Evolutionary conservation across 1,140 invertebrate species (phyloP).

Genomic region (Papilio glaucus): DNA sequence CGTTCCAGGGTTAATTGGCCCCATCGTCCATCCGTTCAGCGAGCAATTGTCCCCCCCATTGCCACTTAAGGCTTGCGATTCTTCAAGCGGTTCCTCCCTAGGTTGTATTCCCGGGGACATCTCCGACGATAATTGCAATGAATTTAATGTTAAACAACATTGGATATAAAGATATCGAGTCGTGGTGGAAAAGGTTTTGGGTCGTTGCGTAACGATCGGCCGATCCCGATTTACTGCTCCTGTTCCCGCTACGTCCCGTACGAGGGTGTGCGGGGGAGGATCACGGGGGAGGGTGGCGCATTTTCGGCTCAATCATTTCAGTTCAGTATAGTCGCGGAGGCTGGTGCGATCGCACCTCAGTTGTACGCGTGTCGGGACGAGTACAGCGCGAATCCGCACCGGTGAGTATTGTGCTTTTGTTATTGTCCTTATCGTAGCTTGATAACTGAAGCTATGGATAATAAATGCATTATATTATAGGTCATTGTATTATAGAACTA

Average conservation of each 20-base stretch:
- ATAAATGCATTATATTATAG: neutral
- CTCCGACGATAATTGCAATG: neutral
- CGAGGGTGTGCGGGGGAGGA: neutral
- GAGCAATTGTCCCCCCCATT: too few species aligned
- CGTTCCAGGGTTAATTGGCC: too few species aligned
- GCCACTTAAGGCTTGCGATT: neutral
- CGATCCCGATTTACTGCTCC: slow-evolving; percentile 20
- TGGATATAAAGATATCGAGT: slow-evolving; percentile 12
- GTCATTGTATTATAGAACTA: neutral
- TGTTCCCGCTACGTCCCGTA: neutral
- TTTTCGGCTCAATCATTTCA: neutral
- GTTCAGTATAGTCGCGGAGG: slow-evolving; percentile 4
- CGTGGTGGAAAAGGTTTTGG: neutral
- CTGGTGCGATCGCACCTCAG: neutral
- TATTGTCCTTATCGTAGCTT: slow-evolving; percentile 5
- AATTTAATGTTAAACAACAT: neutral
- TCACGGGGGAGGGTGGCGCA: neutral
- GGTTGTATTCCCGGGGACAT: neutral
- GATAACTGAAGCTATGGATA: neutral
- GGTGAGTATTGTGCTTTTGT: neutral
- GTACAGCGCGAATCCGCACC: slow-evolving; percentile 8
- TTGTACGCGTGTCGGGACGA: neutral
- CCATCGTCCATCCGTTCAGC: too few species aligned
- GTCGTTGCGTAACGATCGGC: slow-evolving; percentile 25
- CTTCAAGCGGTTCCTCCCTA: neutral